Base-by-base conservation (phyloP, 2,888 invertebrate genomes). In the Alcis repandata region DNA sequence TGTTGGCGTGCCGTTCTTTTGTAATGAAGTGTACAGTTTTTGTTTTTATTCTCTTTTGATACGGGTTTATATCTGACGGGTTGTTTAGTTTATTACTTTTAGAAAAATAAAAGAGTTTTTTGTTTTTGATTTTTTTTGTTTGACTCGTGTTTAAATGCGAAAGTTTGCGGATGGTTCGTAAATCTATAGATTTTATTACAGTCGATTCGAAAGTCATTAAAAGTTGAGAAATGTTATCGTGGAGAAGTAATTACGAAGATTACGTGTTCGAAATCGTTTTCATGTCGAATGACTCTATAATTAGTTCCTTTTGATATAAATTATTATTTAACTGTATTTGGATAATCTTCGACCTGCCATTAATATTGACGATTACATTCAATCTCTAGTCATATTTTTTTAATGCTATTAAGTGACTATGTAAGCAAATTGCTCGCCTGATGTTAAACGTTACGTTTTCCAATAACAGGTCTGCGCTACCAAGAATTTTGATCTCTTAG, bases 11-110 rank as follows among this genome's bases (percentile, higher is more conserved):
- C 71, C 73, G 71, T 82, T 78, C 75, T 81, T 80, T 79, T 79
- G 79, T 81, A 80, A 83, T 79, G 82, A 85, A 86, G 80, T 86
- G 83, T 76, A 76, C 70, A 71, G 68, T 75, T 73, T 72, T 74
- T 38, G 57, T 52, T 60, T 72, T 78, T 72, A 63, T 59, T 56
- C 53, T 67, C 65, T 67, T 74, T 67, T 63, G 58, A 58, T 68
- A 66, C 68, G 66, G 38, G 60, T 48, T 72, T 72, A 66, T 70
- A 59, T 69, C 19, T 63, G 58, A 45, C 52, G 40, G 27, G 19
- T 54, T 49, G 46, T 40, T 27, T 48, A 19, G 43, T 45, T 56
- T 45, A 56, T 45, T 27, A 32, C 33, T 43, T 56, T 56, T 33
- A 45, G 45, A 45, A 56, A 38, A 38, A 22, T 11, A 22, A 19